Percentiles rank a stretch among this genome's conserved stretches.
These are phyloP conservation scores for Brachyrhaphis roseni DNA, from an alignment of 2,797 vertebrate species.

Conservation along the genomic window DNA sequence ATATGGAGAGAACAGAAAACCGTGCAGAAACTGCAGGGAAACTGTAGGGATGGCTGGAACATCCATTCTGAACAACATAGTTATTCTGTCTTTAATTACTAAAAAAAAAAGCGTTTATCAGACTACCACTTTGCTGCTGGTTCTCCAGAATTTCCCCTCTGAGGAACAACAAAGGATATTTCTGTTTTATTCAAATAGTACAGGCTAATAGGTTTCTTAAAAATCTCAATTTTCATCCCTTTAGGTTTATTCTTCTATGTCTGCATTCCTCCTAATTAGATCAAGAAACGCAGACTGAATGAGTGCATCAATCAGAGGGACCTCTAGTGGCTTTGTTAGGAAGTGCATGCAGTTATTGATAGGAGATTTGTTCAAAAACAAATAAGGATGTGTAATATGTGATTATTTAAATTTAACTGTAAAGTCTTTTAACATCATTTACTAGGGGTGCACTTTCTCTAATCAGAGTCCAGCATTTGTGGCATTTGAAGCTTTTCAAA, in stretches of 20 bases:
- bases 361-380: neutral
- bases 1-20: neutral
- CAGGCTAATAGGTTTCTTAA: neutral
- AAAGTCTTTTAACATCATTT: neutral
- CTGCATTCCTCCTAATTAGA: neutral
- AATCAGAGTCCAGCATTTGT: neutral
- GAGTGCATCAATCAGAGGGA: neutral
- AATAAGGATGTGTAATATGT: neutral
- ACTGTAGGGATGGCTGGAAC: neutral
- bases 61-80: neutral
- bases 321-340: neutral
- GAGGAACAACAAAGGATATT: neutral
- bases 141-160: neutral
- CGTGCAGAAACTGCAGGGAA: neutral
- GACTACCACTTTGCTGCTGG: neutral
- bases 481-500: neutral
- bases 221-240: neutral
- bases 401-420: neutral
- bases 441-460: neutral
- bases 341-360: neutral
- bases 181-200: neutral
- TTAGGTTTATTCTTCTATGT: neutral
- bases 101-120: neutral
- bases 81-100: neutral
- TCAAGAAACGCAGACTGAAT: neutral